Evolutionary conservation across 2,888 invertebrate species (phyloP).

Genomic region (Watsonalla binaria): DNA sequence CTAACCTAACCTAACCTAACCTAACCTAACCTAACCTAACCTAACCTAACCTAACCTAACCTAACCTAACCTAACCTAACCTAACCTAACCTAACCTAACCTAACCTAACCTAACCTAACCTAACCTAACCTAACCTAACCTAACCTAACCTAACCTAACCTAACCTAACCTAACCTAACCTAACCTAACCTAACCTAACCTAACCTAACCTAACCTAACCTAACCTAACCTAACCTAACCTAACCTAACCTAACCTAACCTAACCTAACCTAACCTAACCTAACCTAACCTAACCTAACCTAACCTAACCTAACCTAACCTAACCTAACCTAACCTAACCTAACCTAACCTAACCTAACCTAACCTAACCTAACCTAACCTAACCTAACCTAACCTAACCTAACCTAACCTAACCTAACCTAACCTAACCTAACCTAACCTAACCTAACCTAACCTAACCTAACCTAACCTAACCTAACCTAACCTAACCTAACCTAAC

Average conservation of each 20-base stretch:
- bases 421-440: conserved; percentile 10
- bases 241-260: conserved; percentile 6
- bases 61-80: conserved; percentile 6
- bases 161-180: conserved; percentile 6
- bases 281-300: conserved; percentile 6
- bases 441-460: conserved; percentile 12
- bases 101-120: conserved; percentile 6
- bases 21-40: conserved; percentile 6
- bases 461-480: conserved; percentile 10
- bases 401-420: conserved; percentile 6
- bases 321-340: conserved; percentile 6
- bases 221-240: conserved; percentile 6
- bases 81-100: conserved; percentile 6
- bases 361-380: conserved; percentile 6
- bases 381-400: conserved; percentile 6
- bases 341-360: conserved; percentile 6
- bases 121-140: conserved; percentile 6
- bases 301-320: conserved; percentile 6
- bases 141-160: conserved; percentile 6
- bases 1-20: conserved; percentile 6
- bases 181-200: conserved; percentile 6
- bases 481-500: conserved; percentile 11
- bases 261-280: conserved; percentile 6
- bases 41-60: conserved; percentile 6
- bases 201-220: conserved; percentile 6